Evolutionary conservation across 2,797 vertebrate species (phyloP), one percentile per base, ranked within the genome.

Genomic region (Brachymystax lenok): DNA sequence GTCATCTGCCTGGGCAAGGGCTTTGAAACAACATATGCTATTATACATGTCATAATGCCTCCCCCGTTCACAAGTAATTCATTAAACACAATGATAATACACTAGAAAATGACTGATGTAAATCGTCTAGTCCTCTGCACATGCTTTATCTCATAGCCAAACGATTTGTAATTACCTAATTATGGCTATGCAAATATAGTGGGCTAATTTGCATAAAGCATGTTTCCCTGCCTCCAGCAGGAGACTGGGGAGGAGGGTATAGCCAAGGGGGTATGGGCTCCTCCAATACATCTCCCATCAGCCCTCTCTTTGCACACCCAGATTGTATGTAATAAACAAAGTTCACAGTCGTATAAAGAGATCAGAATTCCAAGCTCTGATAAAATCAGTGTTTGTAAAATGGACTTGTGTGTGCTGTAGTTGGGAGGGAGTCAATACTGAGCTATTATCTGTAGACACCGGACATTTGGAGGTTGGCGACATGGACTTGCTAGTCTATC

Each of bases 81-180:
- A 93, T 95, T 94, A 95, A 95, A 90, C 85, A 80, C 84, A 5
- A 81, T 93, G 88, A 80, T 83, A 7, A 81, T 93, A 89, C 92
- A 87, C 93, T 94, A 92, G 88, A 89, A 88, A 82, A 90, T 84
- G 91, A 90, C 88, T 92, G 84, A 87, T 92, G 92, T 84, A 86
- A 87, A 90, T 87, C 81, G 92, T 90, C 87, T 87, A 90, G 90
- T 88, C 94, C 92, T 90, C 88, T 90, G 93, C 93, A 92, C 95
- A 95, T 91, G 93, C 94, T 93, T 87, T 85, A 94, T 92, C 94
- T 95, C 94, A 91, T 92, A 94, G 94, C 93, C 95, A 95, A 94
- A 95, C 93, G 94, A 95, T 95, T 95, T 95, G 94, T 95, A 96
- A 96, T 96, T 95, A 95, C 94, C 94, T 96, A 95, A 96, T 96